A percentile compares a stretch with the other conserved stretches of the same genome.
phyloP scores from a whole-genome alignment of 1,140 invertebrate species.

The Eciton burchellii region DNA sequence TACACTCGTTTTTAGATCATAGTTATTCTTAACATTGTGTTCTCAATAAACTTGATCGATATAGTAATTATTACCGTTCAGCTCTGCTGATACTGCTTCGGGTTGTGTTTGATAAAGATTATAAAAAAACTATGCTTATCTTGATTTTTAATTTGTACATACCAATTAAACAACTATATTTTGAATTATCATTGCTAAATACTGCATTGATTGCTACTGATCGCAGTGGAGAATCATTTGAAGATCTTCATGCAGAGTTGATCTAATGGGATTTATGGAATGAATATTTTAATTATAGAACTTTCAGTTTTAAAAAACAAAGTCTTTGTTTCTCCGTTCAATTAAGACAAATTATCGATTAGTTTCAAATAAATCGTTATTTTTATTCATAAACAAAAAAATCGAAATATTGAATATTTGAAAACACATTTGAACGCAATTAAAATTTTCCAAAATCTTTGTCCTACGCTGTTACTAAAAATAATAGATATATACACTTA shows the following conservation, averaged over 20 bases:
- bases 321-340: too few species aligned
- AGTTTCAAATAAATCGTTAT: too few species aligned
- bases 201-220: background rate
- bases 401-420: too few species aligned
- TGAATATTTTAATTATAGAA: constrained; percentile 18
- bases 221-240: background rate
- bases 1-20: background rate
- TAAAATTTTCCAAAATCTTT: background rate
- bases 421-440: too few species aligned
- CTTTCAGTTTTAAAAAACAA: too few species aligned
- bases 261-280: background rate
- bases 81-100: background rate
- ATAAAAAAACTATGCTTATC: background rate
- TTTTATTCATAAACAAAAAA: too few species aligned
- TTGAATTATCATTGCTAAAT: background rate
- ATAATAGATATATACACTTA: background rate
- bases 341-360: too few species aligned
- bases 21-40: constrained; percentile 1
- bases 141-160: background rate
- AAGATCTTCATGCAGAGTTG: background rate
- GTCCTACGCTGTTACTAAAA: background rate
- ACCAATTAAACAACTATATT: background rate
- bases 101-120: constrained; percentile 1
- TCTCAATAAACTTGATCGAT: constrained; percentile 6
- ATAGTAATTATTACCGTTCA: constrained; percentile 8